Evolutionary conservation across 30 jellyfish, hydroid and myxozoan species (phyloP).

Genomic region (Aurelia sp.): DNA sequence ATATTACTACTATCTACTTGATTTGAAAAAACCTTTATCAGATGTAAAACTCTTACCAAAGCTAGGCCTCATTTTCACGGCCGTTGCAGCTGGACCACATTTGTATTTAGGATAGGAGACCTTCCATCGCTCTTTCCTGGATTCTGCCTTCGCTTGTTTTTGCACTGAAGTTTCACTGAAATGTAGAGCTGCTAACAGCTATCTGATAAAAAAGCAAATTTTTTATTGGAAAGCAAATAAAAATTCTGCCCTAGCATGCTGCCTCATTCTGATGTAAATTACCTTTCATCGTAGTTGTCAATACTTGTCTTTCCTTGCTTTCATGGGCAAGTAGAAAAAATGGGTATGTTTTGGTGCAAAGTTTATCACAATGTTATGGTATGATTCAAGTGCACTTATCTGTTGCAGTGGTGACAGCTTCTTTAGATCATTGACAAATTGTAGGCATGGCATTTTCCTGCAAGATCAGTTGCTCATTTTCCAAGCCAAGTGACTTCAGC

Average conservation of each 20-base stretch:
- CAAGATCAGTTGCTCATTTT: not conserved
- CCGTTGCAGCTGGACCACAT: constrained; percentile 22
- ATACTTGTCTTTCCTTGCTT: constrained; percentile 2
- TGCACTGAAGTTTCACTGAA: constrained; percentile 3
- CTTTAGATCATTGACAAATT: not conserved
- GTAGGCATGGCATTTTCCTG: constrained; percentile 11
- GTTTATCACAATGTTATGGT: constrained; percentile 19
- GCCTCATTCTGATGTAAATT: not conserved
- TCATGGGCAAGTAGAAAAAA: constrained; percentile 27
- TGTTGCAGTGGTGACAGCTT: constrained; percentile 27
- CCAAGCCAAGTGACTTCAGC: constrained; percentile 12
- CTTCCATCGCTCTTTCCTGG: constrained; percentile 30
- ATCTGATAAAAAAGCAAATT: not conserved
- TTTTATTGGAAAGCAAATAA: not conserved
- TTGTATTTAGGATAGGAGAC: constrained; percentile 25
- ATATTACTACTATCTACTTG: no score
- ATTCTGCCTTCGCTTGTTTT: not conserved
- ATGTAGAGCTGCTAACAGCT: constrained; percentile 12
- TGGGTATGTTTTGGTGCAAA: constrained; percentile 28
- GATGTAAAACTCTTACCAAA: constrained; percentile 4
- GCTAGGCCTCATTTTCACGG: constrained; percentile 24
- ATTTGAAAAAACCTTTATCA: no score
- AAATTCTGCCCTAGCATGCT: not conserved
- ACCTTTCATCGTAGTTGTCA: not conserved
- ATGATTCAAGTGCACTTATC: constrained; percentile 21